Conservation (phyloP, 2,888 invertebrate genomes). For the Cerastis leucographa region DNA sequence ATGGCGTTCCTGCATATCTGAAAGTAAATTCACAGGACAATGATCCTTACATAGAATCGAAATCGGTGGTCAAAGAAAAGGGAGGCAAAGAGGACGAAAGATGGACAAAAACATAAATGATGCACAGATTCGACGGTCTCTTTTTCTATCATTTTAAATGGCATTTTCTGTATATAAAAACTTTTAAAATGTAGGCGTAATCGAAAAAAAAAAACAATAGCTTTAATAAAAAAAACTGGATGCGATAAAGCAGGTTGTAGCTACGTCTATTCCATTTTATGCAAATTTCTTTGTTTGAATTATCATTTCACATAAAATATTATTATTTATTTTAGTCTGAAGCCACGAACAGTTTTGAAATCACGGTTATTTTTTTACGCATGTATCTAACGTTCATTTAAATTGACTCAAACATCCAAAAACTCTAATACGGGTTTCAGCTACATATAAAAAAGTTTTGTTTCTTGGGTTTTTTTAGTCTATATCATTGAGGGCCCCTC, state of each 20-base stretch:
- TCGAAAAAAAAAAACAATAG: too few species aligned
- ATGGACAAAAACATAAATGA: background rate
- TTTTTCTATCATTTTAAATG: background rate
- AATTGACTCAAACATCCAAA: background rate
- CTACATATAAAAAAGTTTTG: background rate
- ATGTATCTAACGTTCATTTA: background rate
- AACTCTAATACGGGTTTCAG: background rate
- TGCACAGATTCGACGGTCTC: background rate
- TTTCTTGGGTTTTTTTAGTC: background rate
- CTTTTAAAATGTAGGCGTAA: background rate
- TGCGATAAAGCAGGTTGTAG: background rate
- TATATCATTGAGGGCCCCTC: background rate
- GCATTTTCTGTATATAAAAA: background rate
- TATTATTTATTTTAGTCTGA: background rate
- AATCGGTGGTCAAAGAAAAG: background rate
- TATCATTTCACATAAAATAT: background rate
- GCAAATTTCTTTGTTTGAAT: background rate
- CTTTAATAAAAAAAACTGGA: background rate
- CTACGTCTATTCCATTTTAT: background rate
- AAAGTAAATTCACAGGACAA: slow-evolving; percentile 18
- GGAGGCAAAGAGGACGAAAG: background rate
- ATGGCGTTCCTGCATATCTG: slow-evolving; percentile 26
- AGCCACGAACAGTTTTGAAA: background rate
- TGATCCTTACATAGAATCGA: background rate
- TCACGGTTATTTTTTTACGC: background rate